phyloP scores from a whole-genome alignment of 2,797 vertebrate genomes.

The Cossypha niveicapilla region DNA sequence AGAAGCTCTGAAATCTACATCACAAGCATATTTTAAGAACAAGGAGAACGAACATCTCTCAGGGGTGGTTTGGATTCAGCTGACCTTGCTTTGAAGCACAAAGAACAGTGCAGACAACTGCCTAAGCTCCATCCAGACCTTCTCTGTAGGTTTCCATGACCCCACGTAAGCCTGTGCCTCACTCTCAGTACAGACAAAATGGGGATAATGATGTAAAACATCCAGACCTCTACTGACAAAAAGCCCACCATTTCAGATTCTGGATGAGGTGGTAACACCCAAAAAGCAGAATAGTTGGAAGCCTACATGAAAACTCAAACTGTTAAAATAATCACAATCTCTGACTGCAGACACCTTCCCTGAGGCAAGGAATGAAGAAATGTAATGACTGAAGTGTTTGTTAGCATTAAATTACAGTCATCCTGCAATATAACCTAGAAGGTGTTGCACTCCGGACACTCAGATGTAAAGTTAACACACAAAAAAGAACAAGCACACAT shows the following conservation, averaged over 20 bases:
- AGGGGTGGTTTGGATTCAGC: fast-evolving
- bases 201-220: fast-evolving
- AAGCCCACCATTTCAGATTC: not conserved
- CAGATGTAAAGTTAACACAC: not conserved
- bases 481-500: fast-evolving
- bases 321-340: not conserved
- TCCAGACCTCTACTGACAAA: not conserved
- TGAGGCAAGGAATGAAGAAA: not conserved
- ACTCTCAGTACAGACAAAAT: not conserved
- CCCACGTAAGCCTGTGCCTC: fast-evolving
- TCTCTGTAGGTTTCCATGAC: not conserved
- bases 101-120: not conserved
- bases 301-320: not conserved
- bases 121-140: not conserved
- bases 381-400: not conserved
- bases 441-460: not conserved
- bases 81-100: not conserved
- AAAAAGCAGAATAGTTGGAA: not conserved
- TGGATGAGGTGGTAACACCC: not conserved
- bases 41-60: not conserved
- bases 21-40: not conserved
- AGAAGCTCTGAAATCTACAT: not conserved
- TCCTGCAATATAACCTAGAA: not conserved
- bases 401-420: not conserved
- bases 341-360: not conserved